These are phyloP conservation scores for Euura saliciscinereae DNA, from an alignment of 1,140 invertebrate species.

Conservation along the genomic window DNA sequence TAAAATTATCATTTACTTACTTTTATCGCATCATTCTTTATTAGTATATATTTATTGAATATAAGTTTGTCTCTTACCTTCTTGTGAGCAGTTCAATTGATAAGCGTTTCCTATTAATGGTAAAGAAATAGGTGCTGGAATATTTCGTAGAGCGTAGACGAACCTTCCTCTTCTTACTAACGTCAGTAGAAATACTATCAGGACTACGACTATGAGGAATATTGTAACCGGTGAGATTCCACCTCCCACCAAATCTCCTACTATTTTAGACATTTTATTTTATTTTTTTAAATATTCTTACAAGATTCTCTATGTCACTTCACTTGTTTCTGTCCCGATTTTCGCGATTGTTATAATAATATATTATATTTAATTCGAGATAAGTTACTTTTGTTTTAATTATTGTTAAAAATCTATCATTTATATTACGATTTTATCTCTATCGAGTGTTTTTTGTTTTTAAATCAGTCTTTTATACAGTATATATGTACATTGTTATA, in stretches of 20 bases:
- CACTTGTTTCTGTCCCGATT: background rate
- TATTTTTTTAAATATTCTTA: background rate
- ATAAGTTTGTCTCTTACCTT: slow-evolving; percentile 39
- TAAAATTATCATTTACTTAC: no score
- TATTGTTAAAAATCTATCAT: no score
- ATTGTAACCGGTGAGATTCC: slow-evolving; percentile 32
- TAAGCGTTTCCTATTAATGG: slow-evolving; percentile 49
- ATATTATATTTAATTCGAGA: no score
- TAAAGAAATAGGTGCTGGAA: slow-evolving; percentile 44
- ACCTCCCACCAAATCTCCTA: background rate
- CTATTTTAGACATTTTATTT: background rate
- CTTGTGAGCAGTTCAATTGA: slow-evolving; percentile 43
- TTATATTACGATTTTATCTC: no score
- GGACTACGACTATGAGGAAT: slow-evolving; percentile 26
- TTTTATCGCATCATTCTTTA: no score
- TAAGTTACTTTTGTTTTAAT: no score
- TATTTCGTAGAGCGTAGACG: slow-evolving; percentile 37
- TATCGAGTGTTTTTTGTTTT: no score
- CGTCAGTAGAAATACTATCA: slow-evolving; percentile 21
- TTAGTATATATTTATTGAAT: no score
- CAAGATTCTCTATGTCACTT: background rate
- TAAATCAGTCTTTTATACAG: no score
- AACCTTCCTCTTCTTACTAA: slow-evolving; percentile 37
- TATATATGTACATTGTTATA: no score
- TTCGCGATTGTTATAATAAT: no score